Evolutionary conservation across 2,797 vertebrate genomes (phyloP).

Genomic region (Lycodopsis pacificus): DNA sequence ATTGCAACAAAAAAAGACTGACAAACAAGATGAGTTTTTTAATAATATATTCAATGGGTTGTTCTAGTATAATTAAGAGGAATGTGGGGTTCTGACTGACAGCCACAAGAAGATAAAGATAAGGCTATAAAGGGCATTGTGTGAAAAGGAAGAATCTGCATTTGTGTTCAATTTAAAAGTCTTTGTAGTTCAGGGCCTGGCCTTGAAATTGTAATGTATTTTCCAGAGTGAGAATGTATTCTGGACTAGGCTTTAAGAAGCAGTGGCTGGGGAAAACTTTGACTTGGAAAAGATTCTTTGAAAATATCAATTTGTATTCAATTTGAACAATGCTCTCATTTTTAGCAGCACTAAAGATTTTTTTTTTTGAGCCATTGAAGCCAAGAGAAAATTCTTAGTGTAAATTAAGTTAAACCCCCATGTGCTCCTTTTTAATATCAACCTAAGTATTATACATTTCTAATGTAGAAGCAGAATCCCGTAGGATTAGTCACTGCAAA

Average conservation of each 20-base stretch:
- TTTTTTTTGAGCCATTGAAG: not conserved
- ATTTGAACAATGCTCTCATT: conserved; percentile 39
- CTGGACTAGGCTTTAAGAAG: conserved; percentile 19
- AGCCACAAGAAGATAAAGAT: conserved; percentile 20
- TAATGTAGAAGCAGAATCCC: conserved; percentile 25
- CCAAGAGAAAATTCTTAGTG: not conserved
- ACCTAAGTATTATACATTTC: conserved; percentile 32
- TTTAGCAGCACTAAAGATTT: not conserved
- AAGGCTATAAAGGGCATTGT: conserved; percentile 8
- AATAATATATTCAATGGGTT: conserved; percentile 7
- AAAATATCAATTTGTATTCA: conserved; percentile 45
- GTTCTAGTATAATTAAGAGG: conserved; percentile 22
- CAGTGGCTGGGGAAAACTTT: conserved; percentile 18
- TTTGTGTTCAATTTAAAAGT: conserved; percentile 20
- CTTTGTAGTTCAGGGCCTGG: conserved; percentile 33
- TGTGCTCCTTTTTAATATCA: conserved; percentile 41
- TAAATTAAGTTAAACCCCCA: conserved; percentile 34
- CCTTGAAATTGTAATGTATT: conserved; percentile 39
- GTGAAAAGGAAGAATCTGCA: conserved; percentile 22
- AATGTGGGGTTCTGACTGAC: conserved; percentile 27
- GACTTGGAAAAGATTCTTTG: conserved; percentile 36
- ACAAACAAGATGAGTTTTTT: not conserved
- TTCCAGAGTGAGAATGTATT: conserved; percentile 31
- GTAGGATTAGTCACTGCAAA: conserved; percentile 47
- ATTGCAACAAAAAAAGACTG: conserved; percentile 2